A percentile compares a stretch with the other conserved stretches of the same genome.
Evolutionary conservation across 2,888 invertebrate genomes (phyloP).

Genomic region (Xanthostigma xanthostigma): DNA sequence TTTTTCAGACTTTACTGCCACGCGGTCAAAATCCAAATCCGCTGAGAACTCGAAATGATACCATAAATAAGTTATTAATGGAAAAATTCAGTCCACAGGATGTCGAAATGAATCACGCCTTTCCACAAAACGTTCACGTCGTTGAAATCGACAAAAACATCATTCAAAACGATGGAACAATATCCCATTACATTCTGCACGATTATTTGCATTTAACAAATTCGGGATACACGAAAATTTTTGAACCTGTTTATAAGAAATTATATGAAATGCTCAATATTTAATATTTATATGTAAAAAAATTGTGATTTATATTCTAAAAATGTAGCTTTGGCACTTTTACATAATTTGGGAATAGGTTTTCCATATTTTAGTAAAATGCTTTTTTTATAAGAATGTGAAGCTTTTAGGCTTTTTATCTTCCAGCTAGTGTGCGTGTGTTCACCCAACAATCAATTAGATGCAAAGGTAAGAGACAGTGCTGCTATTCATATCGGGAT

Average conservation of each 20-base stretch:
- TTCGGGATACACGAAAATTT: slow-evolving; percentile 44
- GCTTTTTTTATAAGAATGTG: no score
- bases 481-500: no score
- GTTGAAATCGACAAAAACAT: slow-evolving; percentile 27
- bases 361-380: no score
- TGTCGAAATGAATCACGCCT: slow-evolving; percentile 22
- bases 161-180: slow-evolving; percentile 35
- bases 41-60: slow-evolving; percentile 39
- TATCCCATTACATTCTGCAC: slow-evolving; percentile 48
- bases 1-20: slow-evolving; percentile 44
- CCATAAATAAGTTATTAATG: slow-evolving; percentile 39
- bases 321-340: no score
- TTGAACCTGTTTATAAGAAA: slow-evolving; percentile 37
- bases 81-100: slow-evolving; percentile 23
- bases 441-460: no score
- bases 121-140: slow-evolving; percentile 21
- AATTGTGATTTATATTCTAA: background rate
- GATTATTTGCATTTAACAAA: slow-evolving; percentile 54
- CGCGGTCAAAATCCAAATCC: slow-evolving; percentile 48
- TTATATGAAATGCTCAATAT: slow-evolving; percentile 19
- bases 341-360: no score
- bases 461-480: no score
- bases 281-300: background rate
- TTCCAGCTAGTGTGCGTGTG: no score
- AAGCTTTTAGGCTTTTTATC: no score